Conservation (phyloP, 2,113 vertebrate species). For the Oostethus manadensis region DNA sequence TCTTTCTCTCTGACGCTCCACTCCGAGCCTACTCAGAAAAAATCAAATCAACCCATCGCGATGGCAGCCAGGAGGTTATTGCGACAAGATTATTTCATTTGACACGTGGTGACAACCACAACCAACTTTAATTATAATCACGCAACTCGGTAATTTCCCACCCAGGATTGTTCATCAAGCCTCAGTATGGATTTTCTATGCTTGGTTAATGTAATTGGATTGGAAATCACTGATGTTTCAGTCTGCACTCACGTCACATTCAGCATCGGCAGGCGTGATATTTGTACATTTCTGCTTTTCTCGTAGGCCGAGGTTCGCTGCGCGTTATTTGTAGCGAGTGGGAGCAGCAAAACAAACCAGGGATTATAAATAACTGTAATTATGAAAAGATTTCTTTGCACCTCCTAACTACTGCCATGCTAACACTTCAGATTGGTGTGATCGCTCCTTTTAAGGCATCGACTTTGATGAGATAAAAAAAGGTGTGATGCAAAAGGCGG, state of each 20-base stretch:
- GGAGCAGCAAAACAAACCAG: not conserved
- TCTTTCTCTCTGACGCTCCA: not conserved
- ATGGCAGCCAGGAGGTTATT: slow-evolving; percentile 56
- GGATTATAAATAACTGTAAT: slow-evolving; percentile 46
- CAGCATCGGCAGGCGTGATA: slow-evolving; percentile 24
- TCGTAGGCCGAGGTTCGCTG: not conserved
- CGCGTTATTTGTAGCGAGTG: not conserved
- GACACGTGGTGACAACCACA: slow-evolving; percentile 55
- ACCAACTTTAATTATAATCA: slow-evolving; percentile 55
- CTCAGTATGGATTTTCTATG: slow-evolving; percentile 63
- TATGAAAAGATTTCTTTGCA: slow-evolving; percentile 55
- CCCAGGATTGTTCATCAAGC: slow-evolving; percentile 69
- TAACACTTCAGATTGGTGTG: slow-evolving; percentile 48
- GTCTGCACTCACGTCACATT: slow-evolving; percentile 35
- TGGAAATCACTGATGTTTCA: slow-evolving; percentile 51
- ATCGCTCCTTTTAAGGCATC: slow-evolving; percentile 51
- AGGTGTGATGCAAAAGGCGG: slow-evolving; percentile 30
- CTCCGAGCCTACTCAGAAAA: not conserved
- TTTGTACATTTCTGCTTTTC: slow-evolving; percentile 10
- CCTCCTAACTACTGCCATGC: slow-evolving; percentile 61
- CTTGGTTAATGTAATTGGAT: slow-evolving; percentile 66
- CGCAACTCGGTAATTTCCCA: slow-evolving; percentile 54
- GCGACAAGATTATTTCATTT: slow-evolving; percentile 65
- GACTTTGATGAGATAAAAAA: slow-evolving; percentile 16
- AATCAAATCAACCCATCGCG: slow-evolving; percentile 29